Evolutionary conservation across 2,113 vertebrate species (phyloP).

Genomic region (Neofelis nebulosa): DNA sequence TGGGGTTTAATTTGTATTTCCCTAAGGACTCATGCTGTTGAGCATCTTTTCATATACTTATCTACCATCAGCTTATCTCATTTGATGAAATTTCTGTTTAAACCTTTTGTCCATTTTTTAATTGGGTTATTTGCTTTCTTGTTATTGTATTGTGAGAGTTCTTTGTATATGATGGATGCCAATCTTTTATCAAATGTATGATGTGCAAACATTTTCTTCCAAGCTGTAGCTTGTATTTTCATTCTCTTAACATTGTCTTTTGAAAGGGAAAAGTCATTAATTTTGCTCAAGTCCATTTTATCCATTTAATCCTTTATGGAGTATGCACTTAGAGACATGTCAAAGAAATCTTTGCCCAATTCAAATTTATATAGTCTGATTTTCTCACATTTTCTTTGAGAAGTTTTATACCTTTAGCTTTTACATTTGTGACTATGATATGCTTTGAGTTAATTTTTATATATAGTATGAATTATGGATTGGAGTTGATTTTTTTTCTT

Average conservation of each 20-base stretch:
- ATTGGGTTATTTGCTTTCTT: background rate
- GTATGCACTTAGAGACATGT: background rate
- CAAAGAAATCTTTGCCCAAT: conserved; percentile 20
- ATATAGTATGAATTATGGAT: background rate
- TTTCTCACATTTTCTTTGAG: conserved; percentile 4
- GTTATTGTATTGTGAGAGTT: background rate
- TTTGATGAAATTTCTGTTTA: background rate
- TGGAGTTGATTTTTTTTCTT: background rate
- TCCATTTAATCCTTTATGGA: conserved; percentile 6
- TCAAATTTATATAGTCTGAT: background rate
- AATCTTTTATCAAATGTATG: background rate
- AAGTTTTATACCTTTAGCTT: background rate
- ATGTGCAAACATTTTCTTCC: background rate
- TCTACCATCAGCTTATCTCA: background rate
- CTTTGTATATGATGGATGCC: background rate
- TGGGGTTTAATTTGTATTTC: conserved; percentile 14
- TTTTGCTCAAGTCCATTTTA: conserved; percentile 23
- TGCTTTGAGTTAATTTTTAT: conserved; percentile 11
- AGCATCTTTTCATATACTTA: background rate
- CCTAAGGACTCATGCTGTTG: background rate
- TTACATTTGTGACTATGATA: background rate
- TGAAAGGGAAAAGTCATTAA: background rate
- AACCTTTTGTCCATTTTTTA: background rate
- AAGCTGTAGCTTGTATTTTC: background rate
- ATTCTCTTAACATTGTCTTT: conserved; percentile 24